Evolutionary conservation across 2,888 invertebrate species (phyloP), one percentile per base, ranked within the genome.

Genomic region (Aphrophora alni): DNA sequence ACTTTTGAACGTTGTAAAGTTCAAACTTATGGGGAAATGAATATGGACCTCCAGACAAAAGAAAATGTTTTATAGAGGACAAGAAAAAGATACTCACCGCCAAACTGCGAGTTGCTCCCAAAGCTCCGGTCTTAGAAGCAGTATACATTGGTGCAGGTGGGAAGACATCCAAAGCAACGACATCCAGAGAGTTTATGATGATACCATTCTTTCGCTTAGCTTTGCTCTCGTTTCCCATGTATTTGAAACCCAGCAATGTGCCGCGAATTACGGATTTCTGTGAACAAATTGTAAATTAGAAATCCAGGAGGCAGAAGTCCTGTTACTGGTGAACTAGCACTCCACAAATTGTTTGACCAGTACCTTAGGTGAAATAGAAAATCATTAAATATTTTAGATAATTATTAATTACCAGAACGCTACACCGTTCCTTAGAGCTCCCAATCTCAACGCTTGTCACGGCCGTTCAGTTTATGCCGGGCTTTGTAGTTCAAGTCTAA

Each of bases 151-250:
- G 92, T 21, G 89, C 85, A 33, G 88, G 90, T 28, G 89, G 89
- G 59, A 90, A 88, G 0, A 90, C 87, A 84, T 89, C 88, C 71
- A 90, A 88, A 0, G 92, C 93, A 81, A 91, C 89, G 26, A 91
- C 90, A 0, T 93, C 93, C 0, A 92, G 89, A 26, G 93, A 88
- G 86, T 94, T 94, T n/a, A 93, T 89, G 73, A 94, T 90, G 0
- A 90, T 90, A 0, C 93, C 93, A 2, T 75, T n/a, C 8, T 38
- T 75, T 0, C 59, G 28, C 24, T 71, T 78, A 10, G 70, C 33
- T 17, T 72, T 59, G 12, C 93, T 93, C 51, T 91, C 89, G 71
- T 87, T 89, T n/a, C 91, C 89, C 91, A 92, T 90, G 85, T 90
- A 89, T 79, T 92, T 89, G 86, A 91, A 89, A 73, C 90, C 92